phyloP scores from a whole-genome alignment of 2,113 vertebrate species.

The Pao palembangensis region DNA sequence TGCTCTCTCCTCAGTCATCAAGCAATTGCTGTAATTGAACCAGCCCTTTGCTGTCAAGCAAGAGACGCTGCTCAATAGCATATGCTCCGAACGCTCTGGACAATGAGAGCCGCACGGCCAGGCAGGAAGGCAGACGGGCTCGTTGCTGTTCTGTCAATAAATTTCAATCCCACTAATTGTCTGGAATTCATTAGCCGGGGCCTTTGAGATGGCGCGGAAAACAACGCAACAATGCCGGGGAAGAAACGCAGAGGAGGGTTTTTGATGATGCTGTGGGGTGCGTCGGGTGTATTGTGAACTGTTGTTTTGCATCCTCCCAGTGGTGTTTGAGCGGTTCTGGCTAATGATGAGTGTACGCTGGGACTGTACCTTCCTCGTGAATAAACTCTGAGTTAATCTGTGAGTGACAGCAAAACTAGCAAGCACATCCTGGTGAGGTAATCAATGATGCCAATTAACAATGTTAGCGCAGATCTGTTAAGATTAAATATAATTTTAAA shows the following conservation, averaged over 20 bases:
- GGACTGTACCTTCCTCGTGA: slow-evolving; percentile 14
- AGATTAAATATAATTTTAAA: not conserved
- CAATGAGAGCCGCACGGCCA: slow-evolving; percentile 83
- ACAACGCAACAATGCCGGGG: slow-evolving; percentile 66
- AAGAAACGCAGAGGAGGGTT: slow-evolving; percentile 44
- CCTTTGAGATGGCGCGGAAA: slow-evolving; percentile 72
- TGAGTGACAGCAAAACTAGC: slow-evolving; percentile 6
- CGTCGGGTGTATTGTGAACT: slow-evolving; percentile 24
- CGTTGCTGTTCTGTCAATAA: slow-evolving; percentile 87
- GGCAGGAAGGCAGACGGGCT: slow-evolving; percentile 65
- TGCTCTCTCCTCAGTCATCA: slow-evolving; percentile 91
- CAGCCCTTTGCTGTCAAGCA: slow-evolving; percentile 83
- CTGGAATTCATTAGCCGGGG: slow-evolving; percentile 81
- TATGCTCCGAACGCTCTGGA: slow-evolving; percentile 81
- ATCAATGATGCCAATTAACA: not conserved
- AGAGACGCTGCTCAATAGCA: slow-evolving; percentile 78
- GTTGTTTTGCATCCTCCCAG: slow-evolving; percentile 41
- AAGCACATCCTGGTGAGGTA: not conserved
- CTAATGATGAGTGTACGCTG: slow-evolving; percentile 16
- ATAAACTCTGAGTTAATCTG: slow-evolving; percentile 9
- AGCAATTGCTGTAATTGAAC: slow-evolving; percentile 93
- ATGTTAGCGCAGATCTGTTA: not conserved
- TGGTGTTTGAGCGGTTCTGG: slow-evolving; percentile 25
- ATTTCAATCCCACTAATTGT: slow-evolving; percentile 99
- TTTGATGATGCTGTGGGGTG: slow-evolving; percentile 37